Evolutionary conservation across 2,888 invertebrate species (phyloP).

Genomic region (Parnassius mnemosyne): DNA sequence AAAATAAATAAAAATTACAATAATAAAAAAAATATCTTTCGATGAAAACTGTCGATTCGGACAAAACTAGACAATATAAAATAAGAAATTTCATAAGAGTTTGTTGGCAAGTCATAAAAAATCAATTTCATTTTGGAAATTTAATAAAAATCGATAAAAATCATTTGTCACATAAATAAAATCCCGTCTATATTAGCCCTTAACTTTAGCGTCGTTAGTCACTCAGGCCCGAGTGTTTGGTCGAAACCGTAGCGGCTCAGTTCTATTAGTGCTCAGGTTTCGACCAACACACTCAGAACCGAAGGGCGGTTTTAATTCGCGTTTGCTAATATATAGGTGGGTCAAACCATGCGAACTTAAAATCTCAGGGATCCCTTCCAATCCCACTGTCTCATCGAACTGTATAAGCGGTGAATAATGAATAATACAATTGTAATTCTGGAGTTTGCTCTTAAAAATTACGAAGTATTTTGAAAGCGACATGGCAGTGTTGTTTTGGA

Average conservation of each 20-base stretch:
- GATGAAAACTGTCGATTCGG: constrained; percentile 31
- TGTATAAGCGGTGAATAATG: constrained; percentile 23
- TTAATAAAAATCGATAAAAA: constrained; percentile 33
- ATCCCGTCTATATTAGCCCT: neutral
- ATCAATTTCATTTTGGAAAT: constrained; percentile 33
- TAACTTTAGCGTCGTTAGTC: constrained; percentile 8
- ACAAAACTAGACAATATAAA: constrained; percentile 32
- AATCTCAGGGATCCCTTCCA: constrained; percentile 10
- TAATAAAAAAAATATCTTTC: constrained; percentile 23
- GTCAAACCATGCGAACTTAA: constrained; percentile 19
- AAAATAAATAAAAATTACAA: neutral
- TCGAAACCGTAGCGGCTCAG: constrained; percentile 5
- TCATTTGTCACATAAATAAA: neutral
- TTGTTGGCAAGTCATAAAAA: constrained; percentile 56
- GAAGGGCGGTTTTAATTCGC: constrained; percentile 16
- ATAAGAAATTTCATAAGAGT: constrained; percentile 43
- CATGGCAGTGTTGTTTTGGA: constrained; percentile 73
- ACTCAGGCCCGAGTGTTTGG: neutral
- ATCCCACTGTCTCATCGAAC: constrained; percentile 7
- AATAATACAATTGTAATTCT: constrained; percentile 26
- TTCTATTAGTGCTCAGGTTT: neutral
- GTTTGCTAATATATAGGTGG: constrained; percentile 29
- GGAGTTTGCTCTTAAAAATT: constrained; percentile 44
- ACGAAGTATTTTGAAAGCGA: constrained; percentile 69
- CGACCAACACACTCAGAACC: constrained; percentile 23